Percentiles rank a stretch among this genome's conserved stretches.
Conservation (phyloP, 1,140 invertebrate species). For the Cheumatopsyche charites region DNA sequence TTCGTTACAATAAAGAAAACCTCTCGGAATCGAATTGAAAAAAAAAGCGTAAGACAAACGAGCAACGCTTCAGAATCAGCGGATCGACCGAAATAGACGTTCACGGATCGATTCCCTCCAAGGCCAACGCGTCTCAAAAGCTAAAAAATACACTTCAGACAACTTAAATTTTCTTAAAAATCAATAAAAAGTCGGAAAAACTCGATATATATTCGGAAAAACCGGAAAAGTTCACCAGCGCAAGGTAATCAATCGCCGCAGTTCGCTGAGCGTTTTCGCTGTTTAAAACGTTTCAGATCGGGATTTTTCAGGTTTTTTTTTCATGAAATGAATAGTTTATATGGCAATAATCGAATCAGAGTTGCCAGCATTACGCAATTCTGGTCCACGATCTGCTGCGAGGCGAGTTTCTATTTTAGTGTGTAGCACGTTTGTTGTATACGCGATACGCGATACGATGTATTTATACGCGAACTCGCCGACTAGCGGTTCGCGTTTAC, state of each 20-base stretch:
- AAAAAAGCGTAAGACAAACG: slow-evolving; percentile 7
- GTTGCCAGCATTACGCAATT: slow-evolving; percentile 6
- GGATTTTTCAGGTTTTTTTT: too few species aligned
- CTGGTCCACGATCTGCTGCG: neutral
- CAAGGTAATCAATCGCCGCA: neutral
- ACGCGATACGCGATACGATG: slow-evolving; percentile 10
- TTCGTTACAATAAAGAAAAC: neutral
- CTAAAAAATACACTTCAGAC: neutral
- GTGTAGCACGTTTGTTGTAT: neutral
- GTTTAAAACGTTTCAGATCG: neutral
- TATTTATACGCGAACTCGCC: neutral
- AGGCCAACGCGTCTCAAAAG: neutral
- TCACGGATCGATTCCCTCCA: slow-evolving; percentile 20
- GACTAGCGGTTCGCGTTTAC: too few species aligned
- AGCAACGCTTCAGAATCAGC: neutral
- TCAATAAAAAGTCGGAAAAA: too few species aligned
- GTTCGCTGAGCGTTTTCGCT: neutral
- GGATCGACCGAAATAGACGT: slow-evolving; percentile 3
- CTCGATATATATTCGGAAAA: neutral
- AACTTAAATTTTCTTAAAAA: too few species aligned
- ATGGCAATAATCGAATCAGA: neutral
- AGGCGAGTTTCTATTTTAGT: neutral
- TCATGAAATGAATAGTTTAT: too few species aligned
- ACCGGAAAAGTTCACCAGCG: neutral
- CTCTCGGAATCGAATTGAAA: neutral